Base-by-base conservation (phyloP, 2,888 invertebrate species). In the Habrosyne pyritoides region DNA sequence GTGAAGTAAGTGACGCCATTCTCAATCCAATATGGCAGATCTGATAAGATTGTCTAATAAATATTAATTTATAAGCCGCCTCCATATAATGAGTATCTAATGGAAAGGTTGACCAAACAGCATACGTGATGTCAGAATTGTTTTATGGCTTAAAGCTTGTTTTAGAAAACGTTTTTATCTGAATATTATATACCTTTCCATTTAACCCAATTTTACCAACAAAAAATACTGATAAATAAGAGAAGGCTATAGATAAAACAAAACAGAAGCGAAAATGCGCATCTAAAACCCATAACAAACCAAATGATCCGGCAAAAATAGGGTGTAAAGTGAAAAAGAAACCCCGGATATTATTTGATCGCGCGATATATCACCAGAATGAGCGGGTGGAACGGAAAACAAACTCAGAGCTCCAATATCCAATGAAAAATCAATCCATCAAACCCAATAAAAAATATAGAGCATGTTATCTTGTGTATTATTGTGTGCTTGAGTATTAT, bases 351-450 rank as follows among this genome's bases (percentile, higher is more conserved):
- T 79, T 79, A 79, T 80, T 82, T 78, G 78, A 78, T 81, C 71
- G 67, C 61, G 64, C 73, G 63, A 77, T 79, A 77, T 77, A 81
- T 79, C 77, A 77, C 66, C 54, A 55, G 70, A 75, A 68, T 71
- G 70, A 73, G 60, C 66, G 61, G 56, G 66, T 69, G 64, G 61
- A 54, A 60, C 66, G 65, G 71, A 73, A 78, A 77, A 76, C 73
- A 80, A 81, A 76, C 74, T 74, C 71, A 66, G 42, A 8, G 42
- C 71, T 72, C 72, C 72, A 71, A 74, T 81, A 75, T 76, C 80
- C 73, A 78, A 83, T 83, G 75, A 77, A 81, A 82, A 82, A 80
- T 79, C 79, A 82, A 83, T 83, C 76, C 68, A 79, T 84, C 84
- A 81, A 71, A 73, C 67, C 67, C 67, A 74, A 83, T 83, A 80